Evolutionary conservation across 2,888 invertebrate species (phyloP), one percentile per base, ranked within the genome.

Genomic region (Athalia rosae): DNA sequence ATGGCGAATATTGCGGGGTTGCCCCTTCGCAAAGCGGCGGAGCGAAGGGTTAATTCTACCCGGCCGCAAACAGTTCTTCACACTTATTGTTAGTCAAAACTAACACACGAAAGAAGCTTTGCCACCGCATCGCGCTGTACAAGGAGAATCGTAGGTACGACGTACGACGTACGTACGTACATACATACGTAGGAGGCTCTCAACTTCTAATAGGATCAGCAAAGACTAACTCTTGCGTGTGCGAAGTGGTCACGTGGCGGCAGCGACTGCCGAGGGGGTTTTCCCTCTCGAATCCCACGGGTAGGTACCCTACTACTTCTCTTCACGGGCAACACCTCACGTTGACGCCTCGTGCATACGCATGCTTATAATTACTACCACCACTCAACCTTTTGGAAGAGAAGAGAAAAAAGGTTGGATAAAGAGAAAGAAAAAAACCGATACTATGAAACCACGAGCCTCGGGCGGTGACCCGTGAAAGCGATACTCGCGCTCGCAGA

Each of bases 131-230:
- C 28, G 28, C 28, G 28, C 2, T 28, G 28, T 28, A 28, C 2
- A 28, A 28, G 28, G 28, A 28, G 28, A 28, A 28, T 28, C 28
- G 28, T 28, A 28, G 28, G 28, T 28, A 0, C n/a, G n/a, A n/a
- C n/a, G n/a, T n/a, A n/a, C n/a, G n/a, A n/a, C n/a, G n/a, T n/a
- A n/a, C n/a, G n/a, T n/a, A n/a, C 41, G 4, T 67, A 53, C 28
- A 53, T 41, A 50, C n/a, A 41, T 6, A 53, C 13, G 28, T 45
- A 71, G 13, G 45, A 45, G 47, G n/a, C 71, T 71, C 58, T 71
- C 71, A 56, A 71, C 71, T 71, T 71, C 71, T 71, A 71, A 71
- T 56, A 58, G 71, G 71, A 71, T 71, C 71, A 71, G 71, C 58
- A 71, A 71, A 71, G 71, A 58, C 71, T 56, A 71, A 56, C 71